Evolutionary conservation across 2,797 vertebrate genomes (phyloP), one percentile per base, ranked within the genome.

Genomic region (Microctenopoma steveboyesi): DNA sequence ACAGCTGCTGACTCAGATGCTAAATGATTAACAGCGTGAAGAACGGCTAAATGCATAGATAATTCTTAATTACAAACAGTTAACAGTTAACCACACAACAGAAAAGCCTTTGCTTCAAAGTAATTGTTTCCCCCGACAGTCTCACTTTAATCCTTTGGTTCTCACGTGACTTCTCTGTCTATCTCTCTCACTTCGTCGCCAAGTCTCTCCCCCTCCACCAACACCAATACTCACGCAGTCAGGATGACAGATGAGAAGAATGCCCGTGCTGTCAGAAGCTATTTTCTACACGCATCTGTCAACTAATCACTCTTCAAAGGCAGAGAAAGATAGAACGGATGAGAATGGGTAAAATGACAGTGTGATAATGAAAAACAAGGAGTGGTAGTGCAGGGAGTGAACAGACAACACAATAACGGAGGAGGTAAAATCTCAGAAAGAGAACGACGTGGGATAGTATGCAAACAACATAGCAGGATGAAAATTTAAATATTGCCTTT

Each of bases 221-320:
- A 62, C 58, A 48, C 50, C 59, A 64, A 80, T 69, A 70, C 55
- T 55, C 59, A 25, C 55, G 43, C 43, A 22, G 78, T 69, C 69
- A 66, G 72, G 69, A 87, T 88, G 88, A 90, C 78, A 65, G 78
- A 90, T 88, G 87, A 85, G 79, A 69, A 43, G 68, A 81, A 82
- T 59, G 72, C 58, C 59, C 13, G 5, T 55, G 72, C 78, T 88
- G 90, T 91, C 90, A 84, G 70, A 82, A 81, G 62, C 72, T 69
- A 78, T 88, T 73, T 83, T 83, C 79, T 48, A 22, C 86, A 78
- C 79, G 76, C 81, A 88, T 90, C 83, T 84, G 81, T 89, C 88
- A 83, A 79, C 79, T 56, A 81, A 85, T 59, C 7, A n/a, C 67
- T 72, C 74, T 72, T 87, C 73, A 82, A 86, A 83, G 72, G 81